Percentiles rank a stretch among this genome's conserved stretches.
Conservation (phyloP, 2,113 vertebrate species). For the Trichechus manatus region DNA sequence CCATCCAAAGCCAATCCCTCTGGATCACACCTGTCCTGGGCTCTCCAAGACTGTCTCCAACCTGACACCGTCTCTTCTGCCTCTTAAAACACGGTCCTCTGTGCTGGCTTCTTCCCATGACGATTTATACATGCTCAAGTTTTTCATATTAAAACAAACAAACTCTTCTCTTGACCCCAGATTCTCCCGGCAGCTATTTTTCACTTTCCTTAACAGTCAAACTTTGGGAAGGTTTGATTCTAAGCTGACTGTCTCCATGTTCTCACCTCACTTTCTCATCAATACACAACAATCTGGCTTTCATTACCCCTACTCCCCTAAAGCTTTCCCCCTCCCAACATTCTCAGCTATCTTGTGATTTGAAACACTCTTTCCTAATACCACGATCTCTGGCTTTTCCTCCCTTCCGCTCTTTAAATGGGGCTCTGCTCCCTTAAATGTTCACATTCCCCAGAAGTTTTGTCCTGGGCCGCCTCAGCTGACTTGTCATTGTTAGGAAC, state of each 20-base stretch:
- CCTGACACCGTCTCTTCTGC: no score
- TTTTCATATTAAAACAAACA: neutral
- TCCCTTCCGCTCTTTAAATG: neutral
- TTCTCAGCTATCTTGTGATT: neutral
- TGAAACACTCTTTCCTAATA: neutral
- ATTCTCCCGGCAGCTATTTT: neutral
- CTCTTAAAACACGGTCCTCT: neutral
- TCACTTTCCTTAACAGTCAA: neutral
- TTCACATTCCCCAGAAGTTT: neutral
- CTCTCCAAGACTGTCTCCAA: neutral
- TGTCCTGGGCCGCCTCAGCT: neutral
- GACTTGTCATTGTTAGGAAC: neutral
- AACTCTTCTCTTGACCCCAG: neutral
- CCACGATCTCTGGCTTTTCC: neutral
- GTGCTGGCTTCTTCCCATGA: neutral
- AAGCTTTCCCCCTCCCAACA: neutral
- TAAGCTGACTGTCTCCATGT: neutral
- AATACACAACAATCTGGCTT: neutral
- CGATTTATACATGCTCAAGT: neutral
- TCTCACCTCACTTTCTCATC: neutral
- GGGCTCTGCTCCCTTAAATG: neutral
- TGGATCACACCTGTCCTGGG: no score
- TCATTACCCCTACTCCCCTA: neutral
- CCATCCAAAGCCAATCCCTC: neutral
- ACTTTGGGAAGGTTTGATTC: neutral